Percentiles rank a stretch among this genome's conserved stretches.
phyloP scores from a whole-genome alignment of 2,888 invertebrate species.

The Erannis defoliaria region DNA sequence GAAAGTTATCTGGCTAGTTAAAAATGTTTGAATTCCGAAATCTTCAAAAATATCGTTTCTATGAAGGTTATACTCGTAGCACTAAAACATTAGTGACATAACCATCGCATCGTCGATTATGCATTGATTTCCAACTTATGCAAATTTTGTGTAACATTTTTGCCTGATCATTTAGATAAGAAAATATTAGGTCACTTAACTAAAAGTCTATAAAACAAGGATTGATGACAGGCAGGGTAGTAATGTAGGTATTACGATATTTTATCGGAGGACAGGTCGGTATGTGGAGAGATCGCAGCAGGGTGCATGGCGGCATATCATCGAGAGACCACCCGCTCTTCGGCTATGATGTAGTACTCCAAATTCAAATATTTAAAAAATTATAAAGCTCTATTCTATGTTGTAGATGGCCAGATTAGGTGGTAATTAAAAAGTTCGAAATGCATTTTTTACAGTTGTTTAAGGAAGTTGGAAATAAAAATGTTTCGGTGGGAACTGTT shows the following conservation, averaged over 20 bases:
- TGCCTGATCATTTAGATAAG: neutral
- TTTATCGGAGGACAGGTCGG: constrained; percentile 61
- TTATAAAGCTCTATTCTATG: constrained; percentile 33
- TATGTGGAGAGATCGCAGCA: constrained; percentile 65
- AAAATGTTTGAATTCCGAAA: constrained; percentile 40
- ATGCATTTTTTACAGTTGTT: constrained; percentile 35
- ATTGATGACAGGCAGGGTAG: constrained; percentile 46
- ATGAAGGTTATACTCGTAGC: constrained; percentile 8
- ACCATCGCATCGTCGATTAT: too few species aligned
- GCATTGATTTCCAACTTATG: too few species aligned
- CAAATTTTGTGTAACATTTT: neutral
- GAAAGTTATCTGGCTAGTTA: constrained; percentile 52
- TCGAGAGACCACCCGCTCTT: constrained; percentile 70
- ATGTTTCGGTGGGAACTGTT: constrained; percentile 38
- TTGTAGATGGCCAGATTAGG: constrained; percentile 48
- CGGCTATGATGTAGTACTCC: constrained; percentile 55
- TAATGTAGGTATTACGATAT: constrained; percentile 50
- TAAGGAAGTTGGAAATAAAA: constrained; percentile 31
- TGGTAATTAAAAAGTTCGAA: constrained; percentile 48
- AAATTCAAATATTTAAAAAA: constrained; percentile 44
- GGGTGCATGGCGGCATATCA: constrained; percentile 62
- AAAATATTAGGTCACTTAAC: neutral
- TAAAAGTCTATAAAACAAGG: constrained; percentile 42
- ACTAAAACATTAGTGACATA: too few species aligned
- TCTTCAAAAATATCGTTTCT: constrained; percentile 28